Evolutionary conservation across 2,888 invertebrate genomes (phyloP).

Genomic region (Stenichneumon culpator): DNA sequence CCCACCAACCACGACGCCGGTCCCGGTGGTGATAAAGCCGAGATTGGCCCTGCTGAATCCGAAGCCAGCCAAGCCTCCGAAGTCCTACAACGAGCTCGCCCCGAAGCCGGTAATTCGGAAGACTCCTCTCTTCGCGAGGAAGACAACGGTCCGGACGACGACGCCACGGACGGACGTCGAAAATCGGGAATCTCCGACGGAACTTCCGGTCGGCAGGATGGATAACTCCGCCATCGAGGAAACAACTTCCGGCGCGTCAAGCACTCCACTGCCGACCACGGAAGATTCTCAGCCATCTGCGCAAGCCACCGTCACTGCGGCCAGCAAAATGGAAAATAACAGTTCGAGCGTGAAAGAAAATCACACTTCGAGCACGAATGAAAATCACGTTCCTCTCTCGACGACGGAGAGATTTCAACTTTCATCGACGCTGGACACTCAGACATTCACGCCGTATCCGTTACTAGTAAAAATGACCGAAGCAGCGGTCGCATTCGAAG

Average conservation of each 20-base stretch:
- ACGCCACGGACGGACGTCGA: conserved; percentile 11
- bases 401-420: conserved; percentile 55
- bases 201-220: conserved; percentile 33
- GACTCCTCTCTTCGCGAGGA: conserved; percentile 76
- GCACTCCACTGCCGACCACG: neutral
- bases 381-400: conserved; percentile 21
- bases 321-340: neutral
- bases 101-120: conserved; percentile 82
- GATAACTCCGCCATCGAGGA: conserved; percentile 5
- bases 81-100: conserved; percentile 81
- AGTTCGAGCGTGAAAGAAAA: conserved; percentile 7
- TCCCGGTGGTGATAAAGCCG: conserved; percentile 81
- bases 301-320: neutral
- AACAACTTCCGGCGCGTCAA: neutral
- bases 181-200: conserved; percentile 16
- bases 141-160: conserved; percentile 58
- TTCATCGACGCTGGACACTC: conserved; percentile 40
- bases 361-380: conserved; percentile 11
- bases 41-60: conserved; percentile 78
- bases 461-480: conserved; percentile 61
- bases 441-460: conserved; percentile 73
- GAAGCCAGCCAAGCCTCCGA: conserved; percentile 80
- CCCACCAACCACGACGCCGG: conserved; percentile 81
- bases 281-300: conserved; percentile 9
- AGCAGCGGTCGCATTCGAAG: neutral